Evolutionary conservation across 2,113 vertebrate genomes (phyloP).

Genomic region (Donacobius atricapilla): DNA sequence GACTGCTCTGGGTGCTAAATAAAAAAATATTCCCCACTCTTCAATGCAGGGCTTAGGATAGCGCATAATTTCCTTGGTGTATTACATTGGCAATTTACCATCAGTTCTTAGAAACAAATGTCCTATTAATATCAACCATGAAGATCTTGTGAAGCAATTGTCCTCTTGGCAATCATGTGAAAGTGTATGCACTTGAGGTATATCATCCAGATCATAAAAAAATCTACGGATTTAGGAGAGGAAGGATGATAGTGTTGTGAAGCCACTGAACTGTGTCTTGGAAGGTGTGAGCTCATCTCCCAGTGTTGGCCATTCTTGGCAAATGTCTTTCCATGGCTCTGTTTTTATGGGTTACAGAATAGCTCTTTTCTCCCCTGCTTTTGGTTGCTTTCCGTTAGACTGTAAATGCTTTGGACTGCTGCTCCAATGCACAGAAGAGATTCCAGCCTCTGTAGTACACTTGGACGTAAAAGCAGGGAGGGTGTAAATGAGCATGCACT

Average conservation of each 20-base stretch:
- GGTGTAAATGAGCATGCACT: not conserved
- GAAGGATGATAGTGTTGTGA: not conserved
- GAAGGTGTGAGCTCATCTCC: not conserved
- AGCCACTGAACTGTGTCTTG: not conserved
- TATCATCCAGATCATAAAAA: not conserved
- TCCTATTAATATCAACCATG: not conserved
- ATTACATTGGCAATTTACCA: not conserved
- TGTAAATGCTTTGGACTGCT: not conserved
- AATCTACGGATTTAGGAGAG: not conserved
- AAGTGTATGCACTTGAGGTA: not conserved
- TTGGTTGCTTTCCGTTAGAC: not conserved
- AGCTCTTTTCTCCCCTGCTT: not conserved
- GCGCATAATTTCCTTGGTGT: not conserved
- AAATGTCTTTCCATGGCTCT: not conserved
- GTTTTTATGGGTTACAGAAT: not conserved
- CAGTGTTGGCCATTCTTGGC: not conserved
- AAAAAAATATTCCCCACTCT: not conserved
- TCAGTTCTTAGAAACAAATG: not conserved
- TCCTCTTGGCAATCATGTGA: not conserved
- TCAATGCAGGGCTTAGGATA: not conserved
- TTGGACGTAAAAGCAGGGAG: not conserved
- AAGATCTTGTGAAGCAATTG: not conserved
- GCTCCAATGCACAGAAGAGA: not conserved
- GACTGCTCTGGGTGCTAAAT: not conserved
- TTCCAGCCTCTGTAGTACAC: not conserved